Base-by-base conservation (phyloP, 2,113 vertebrate species). In the Micronycteris hirsuta region DNA sequence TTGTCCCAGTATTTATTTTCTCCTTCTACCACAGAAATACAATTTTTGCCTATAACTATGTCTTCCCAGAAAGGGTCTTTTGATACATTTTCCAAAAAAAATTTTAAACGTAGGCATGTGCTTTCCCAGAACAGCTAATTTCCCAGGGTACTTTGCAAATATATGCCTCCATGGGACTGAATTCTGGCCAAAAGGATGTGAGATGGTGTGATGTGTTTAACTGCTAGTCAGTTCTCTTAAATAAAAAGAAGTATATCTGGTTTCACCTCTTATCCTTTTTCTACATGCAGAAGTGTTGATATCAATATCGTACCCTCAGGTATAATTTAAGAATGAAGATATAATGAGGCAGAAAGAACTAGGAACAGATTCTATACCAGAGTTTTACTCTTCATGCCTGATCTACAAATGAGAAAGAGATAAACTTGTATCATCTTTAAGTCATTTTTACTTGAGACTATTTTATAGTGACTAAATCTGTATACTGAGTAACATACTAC, bases 61-160 rank as follows among this genome's bases (percentile, higher is more conserved):
- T 0, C 5, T 92, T 90, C 63, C 52, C 61, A 90, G 14, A 68
- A 58, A 49, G 33, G 77, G 38, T 14, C 17, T 45, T 82, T 33
- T 83, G 17, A 45, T 4, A 83, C 20, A 63, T 63, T 63, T 45
- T 43, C 15, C 58, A 28, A 58, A 82, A 61, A 49, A 20, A 63
- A 22, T 8, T 3, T 61, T 82, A 56, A 86, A 76, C 76, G 8
- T 85, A 65, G 6, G 10, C 38, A n/a, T 52, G 3, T 52, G 14
- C 12, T 93, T 89, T 95, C 14, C 54, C n/a, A 92, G 84, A 92
- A 82, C 7, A 89, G 28, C 33, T 86, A 38, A 67, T 91, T 68
- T 73, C 13, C 41, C 43, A 78, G 43, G 67, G 17, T 78, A 90
- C 22, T 78, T 52, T 87, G n/a, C 26, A 89, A 92, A 82, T 11